Evolutionary conservation across 1,140 invertebrate species (phyloP).

Genomic region (Ylistrum balloti): DNA sequence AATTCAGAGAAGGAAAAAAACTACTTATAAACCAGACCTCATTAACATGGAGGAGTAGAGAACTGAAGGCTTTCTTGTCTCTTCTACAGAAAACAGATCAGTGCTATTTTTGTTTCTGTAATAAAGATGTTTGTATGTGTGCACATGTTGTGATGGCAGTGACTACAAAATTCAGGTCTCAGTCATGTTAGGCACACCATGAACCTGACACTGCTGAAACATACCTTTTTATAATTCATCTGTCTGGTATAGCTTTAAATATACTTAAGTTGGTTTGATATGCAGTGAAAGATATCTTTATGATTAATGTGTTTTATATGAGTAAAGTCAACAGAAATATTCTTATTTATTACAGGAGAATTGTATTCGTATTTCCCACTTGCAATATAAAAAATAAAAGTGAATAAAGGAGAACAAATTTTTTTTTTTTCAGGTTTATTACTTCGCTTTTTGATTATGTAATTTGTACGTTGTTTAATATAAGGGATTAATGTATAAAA

Average conservation of each 20-base stretch:
- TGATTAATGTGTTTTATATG: conserved; percentile 33
- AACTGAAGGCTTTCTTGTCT: background rate
- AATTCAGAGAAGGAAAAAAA: background rate
- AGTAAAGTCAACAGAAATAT: background rate
- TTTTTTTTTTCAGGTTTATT: background rate
- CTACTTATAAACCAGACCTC: background rate
- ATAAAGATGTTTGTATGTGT: background rate
- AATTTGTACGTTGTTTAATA: background rate
- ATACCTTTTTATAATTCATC: background rate
- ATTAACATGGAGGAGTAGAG: background rate
- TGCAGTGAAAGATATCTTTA: background rate
- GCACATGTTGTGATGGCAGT: too few species aligned
- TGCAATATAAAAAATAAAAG: background rate
- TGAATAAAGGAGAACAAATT: background rate
- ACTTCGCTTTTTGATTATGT: background rate
- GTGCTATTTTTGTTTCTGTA: background rate
- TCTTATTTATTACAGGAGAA: background rate
- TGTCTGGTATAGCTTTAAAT: background rate
- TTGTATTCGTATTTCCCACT: background rate
- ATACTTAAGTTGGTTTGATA: background rate
- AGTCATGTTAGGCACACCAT: background rate
- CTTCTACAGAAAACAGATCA: background rate
- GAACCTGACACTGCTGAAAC: background rate
- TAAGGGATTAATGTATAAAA: background rate
- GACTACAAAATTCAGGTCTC: background rate